These are phyloP conservation scores for Acanthisitta chloris DNA, from an alignment of 2,113 vertebrate species.

Conservation along the genomic window DNA sequence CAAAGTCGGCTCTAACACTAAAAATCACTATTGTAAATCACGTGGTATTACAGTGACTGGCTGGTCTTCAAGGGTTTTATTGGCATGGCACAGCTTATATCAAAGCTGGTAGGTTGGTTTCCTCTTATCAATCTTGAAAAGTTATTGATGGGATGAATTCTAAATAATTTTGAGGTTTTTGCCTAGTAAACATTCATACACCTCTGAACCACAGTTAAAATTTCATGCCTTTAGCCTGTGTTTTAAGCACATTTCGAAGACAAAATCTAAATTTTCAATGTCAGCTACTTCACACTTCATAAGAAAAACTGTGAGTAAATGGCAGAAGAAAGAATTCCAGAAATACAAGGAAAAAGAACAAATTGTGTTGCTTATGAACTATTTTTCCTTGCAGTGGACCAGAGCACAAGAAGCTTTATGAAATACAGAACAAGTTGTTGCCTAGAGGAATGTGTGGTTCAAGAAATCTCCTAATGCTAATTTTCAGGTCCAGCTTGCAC, in stretches of 20 bases:
- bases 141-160: neutral
- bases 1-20: neutral
- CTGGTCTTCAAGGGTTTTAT: neutral
- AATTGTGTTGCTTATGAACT: neutral
- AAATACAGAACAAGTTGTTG: neutral
- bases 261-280: neutral
- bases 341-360: neutral
- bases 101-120: neutral
- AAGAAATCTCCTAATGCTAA: neutral
- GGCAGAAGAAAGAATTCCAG: neutral
- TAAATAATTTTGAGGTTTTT: neutral
- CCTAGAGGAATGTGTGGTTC: neutral
- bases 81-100: neutral
- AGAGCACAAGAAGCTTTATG: neutral
- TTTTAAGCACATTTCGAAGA: neutral
- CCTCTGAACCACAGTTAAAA: neutral
- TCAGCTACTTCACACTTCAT: neutral
- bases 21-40: neutral
- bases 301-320: neutral
- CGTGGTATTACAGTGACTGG: neutral
- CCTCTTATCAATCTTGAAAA: neutral
- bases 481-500: neutral
- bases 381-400: neutral
- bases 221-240: neutral
- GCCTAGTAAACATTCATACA: neutral